Percentiles rank a stretch among this genome's conserved stretches.
These are phyloP conservation scores for Labeo rohita DNA, from an alignment of 2,113 vertebrate genomes.

Conservation along the genomic window DNA sequence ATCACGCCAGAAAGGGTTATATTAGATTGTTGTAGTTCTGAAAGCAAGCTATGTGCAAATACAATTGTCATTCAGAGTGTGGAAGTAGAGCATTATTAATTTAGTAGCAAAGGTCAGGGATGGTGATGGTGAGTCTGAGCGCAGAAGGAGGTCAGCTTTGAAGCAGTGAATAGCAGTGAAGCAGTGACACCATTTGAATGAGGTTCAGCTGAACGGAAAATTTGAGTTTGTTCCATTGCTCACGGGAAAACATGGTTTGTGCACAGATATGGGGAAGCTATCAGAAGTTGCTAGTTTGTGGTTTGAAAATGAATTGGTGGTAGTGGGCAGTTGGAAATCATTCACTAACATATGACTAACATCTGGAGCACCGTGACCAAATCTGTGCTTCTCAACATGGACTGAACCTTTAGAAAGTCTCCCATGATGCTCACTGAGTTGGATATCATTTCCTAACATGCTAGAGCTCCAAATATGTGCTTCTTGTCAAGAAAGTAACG, in stretches of 20 bases:
- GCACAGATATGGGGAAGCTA: background rate
- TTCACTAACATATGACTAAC: background rate
- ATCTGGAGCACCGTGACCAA: background rate
- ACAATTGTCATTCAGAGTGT: conserved; percentile 15
- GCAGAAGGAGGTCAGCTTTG: conserved; percentile 9
- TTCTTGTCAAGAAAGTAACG: background rate
- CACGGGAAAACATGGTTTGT: background rate
- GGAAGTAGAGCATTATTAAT: conserved; percentile 21
- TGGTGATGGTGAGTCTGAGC: background rate
- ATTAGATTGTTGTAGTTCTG: background rate
- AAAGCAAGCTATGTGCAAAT: background rate
- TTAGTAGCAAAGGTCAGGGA: background rate
- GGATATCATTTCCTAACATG: background rate
- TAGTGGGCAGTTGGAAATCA: background rate
- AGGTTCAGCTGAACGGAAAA: background rate
- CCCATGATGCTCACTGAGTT: background rate
- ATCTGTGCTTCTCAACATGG: conserved; percentile 7
- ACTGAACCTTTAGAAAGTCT: background rate
- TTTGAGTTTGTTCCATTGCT: background rate
- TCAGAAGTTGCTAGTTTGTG: background rate
- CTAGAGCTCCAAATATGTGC: background rate
- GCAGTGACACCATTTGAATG: conserved; percentile 1
- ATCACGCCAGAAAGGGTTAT: background rate
- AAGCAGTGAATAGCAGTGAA: background rate
- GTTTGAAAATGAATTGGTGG: background rate